These are phyloP conservation scores for Chlorops oryzae DNA, from an alignment of 1,140 invertebrate genomes.

Conservation along the genomic window DNA sequence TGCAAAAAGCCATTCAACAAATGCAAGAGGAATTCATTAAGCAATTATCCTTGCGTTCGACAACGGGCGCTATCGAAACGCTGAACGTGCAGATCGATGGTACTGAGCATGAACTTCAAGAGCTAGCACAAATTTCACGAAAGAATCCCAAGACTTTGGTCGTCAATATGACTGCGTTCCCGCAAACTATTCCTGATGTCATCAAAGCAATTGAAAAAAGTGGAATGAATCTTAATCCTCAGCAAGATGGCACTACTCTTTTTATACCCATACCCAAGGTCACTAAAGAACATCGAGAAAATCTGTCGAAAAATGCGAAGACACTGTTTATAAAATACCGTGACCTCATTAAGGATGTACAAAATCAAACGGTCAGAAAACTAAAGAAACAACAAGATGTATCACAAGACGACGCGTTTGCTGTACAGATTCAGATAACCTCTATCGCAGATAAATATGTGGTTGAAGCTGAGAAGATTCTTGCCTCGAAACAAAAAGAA, in stretches of 20 bases:
- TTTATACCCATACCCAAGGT: slow-evolving; percentile 86
- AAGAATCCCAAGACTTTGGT: slow-evolving; percentile 83
- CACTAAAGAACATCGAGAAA: slow-evolving; percentile 86
- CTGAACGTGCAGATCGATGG: slow-evolving; percentile 70
- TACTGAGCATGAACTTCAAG: slow-evolving; percentile 76
- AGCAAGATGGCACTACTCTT: slow-evolving; percentile 86
- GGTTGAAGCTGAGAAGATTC: slow-evolving; percentile 60
- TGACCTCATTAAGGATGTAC: slow-evolving; percentile 69
- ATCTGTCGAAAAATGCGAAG: slow-evolving; percentile 81
- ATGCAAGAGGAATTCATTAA: slow-evolving; percentile 76
- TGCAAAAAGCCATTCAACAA: slow-evolving; percentile 59
- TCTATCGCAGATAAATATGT: slow-evolving; percentile 61
- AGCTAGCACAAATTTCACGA: slow-evolving; percentile 79
- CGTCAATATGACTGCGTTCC: slow-evolving; percentile 75
- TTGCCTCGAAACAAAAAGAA: slow-evolving; percentile 66
- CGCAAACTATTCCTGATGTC: slow-evolving; percentile 73
- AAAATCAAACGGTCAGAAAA: slow-evolving; percentile 66
- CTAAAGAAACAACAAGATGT: slow-evolving; percentile 60
- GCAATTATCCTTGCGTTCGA: slow-evolving; percentile 66
- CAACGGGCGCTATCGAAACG: slow-evolving; percentile 70
- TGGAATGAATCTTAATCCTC: slow-evolving; percentile 88
- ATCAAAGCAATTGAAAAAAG: slow-evolving; percentile 68
- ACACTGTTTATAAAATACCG: slow-evolving; percentile 71
- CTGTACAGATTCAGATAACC: slow-evolving; percentile 62
- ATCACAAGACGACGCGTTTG: slow-evolving; percentile 61